Percentiles rank a stretch among this genome's conserved stretches.
Conservation (phyloP, 2,888 invertebrate genomes). For the Drosophila seclusa region DNA sequence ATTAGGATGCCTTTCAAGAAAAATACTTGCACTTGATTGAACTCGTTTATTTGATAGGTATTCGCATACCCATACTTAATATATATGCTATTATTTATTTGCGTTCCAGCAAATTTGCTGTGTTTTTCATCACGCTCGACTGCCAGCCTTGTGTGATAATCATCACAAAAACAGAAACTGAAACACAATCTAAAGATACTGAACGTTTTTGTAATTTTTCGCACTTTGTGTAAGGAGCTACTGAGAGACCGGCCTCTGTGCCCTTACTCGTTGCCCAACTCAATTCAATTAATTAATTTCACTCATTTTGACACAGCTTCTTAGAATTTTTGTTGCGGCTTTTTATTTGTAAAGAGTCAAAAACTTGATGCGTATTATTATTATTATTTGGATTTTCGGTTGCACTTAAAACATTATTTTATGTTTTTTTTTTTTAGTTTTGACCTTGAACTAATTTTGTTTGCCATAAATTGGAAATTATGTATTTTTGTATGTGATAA, state of each 20-base stretch:
- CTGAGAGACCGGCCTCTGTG: neutral
- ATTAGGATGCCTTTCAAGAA: conserved; percentile 1
- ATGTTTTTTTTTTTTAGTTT: conserved; percentile 23
- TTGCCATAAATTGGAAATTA: conserved; percentile 22
- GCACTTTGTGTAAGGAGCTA: neutral
- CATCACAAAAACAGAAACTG: conserved; percentile 35
- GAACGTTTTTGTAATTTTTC: conserved; percentile 3
- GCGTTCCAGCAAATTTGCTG: conserved; percentile 36
- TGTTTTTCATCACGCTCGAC: conserved; percentile 28
- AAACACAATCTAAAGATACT: conserved; percentile 19
- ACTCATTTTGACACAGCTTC: conserved; percentile 31
- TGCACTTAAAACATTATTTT: conserved; percentile 38
- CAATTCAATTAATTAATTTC: conserved; percentile 46
- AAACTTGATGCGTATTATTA: conserved; percentile 12
- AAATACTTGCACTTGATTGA: conserved; percentile 15
- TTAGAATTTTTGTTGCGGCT: neutral
- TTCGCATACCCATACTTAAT: neutral
- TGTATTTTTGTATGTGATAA: conserved; percentile 51
- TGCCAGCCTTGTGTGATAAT: conserved; percentile 49
- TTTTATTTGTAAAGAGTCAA: neutral
- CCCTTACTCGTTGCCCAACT: conserved; percentile 1
- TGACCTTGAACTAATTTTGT: conserved; percentile 71
- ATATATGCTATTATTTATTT: conserved; percentile 40
- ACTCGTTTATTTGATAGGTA: conserved; percentile 27
- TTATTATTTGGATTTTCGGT: conserved; percentile 43